These are phyloP conservation scores for Oreocharis arfaki DNA, from an alignment of 2,113 vertebrate species.

Conservation along the genomic window DNA sequence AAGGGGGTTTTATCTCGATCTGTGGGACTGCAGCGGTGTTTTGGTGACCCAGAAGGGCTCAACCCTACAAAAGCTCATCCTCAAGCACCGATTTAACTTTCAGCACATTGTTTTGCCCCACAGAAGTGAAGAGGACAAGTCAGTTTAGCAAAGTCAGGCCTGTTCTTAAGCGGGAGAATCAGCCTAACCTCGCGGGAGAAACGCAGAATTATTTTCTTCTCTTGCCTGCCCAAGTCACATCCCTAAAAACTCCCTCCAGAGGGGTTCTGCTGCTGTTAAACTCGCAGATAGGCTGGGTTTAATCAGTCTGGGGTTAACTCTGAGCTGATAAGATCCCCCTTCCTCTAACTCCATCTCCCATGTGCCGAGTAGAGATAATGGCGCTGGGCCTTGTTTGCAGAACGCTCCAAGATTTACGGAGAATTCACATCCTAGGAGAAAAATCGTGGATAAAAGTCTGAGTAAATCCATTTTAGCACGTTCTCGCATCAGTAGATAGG, in stretches of 20 bases:
- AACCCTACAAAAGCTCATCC: neutral
- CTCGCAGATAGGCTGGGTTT: slow-evolving; percentile 17
- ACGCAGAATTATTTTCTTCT: neutral
- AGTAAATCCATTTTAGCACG: neutral
- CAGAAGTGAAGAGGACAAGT: neutral
- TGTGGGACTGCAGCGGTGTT: neutral
- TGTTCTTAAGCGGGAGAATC: neutral
- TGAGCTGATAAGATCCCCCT: slow-evolving; percentile 7
- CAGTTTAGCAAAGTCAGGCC: neutral
- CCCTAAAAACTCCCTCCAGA: neutral
- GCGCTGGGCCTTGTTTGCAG: neutral
- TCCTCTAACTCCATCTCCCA: neutral
- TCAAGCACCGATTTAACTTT: neutral
- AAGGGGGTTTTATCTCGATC: neutral
- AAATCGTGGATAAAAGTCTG: neutral
- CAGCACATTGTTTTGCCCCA: neutral
- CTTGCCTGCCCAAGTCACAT: neutral
- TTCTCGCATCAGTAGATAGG: fast-evolving
- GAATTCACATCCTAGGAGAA: neutral
- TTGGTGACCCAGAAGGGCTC: neutral
- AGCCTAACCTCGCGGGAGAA: neutral
- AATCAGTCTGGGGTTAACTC: neutral
- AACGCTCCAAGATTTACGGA: neutral
- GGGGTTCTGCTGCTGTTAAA: neutral
- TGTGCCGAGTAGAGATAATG: neutral